phyloP scores from a whole-genome alignment of 2,113 vertebrate species.

The Oncorhynchus gorbuscha region DNA sequence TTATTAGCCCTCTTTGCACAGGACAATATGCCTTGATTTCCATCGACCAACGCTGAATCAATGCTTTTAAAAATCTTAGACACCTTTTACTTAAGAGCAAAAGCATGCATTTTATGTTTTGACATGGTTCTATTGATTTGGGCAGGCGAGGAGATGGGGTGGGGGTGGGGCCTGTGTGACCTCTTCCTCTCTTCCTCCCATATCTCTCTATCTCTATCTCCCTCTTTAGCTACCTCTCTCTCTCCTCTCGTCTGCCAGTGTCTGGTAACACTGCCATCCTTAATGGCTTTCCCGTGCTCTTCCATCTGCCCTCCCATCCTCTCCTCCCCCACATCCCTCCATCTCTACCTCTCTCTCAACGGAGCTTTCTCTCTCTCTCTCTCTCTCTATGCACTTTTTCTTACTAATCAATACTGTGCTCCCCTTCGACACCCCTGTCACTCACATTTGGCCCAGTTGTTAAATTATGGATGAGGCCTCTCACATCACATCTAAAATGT shows the following conservation, averaged over 20 bases:
- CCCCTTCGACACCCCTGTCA: conserved; percentile 83
- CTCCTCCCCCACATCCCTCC: conserved; percentile 61
- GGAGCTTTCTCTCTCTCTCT: conserved; percentile 64
- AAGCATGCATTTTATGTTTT: conserved; percentile 98
- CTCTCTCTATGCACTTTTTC: conserved; percentile 67
- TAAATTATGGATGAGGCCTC: conserved; percentile 93
- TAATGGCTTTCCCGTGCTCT: conserved; percentile 90
- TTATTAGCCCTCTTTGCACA: conserved; percentile 86
- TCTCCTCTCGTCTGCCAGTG: conserved; percentile 67
- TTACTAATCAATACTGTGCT: conserved; percentile 88
- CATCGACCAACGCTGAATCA: conserved; percentile 89
- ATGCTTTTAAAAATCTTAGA: conserved; percentile 99
- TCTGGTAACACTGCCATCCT: conserved; percentile 86
- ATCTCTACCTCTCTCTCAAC: conserved; percentile 35
- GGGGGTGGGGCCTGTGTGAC: conserved; percentile 23
- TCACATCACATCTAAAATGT: conserved; percentile 90
- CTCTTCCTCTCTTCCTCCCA: conserved; percentile 2
- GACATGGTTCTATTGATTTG: conserved; percentile 93
- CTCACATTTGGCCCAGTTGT: conserved; percentile 84
- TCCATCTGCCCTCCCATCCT: conserved; percentile 67
- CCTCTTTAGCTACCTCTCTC: conserved; percentile 22
- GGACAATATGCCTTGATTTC: conserved; percentile 82
- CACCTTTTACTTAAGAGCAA: conserved; percentile 98
- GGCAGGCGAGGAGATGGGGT: conserved; percentile 48
- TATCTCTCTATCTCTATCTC: conserved; percentile 43